Conservation (phyloP, 30 jellyfish, hydroid and myxozoan species). For the Pelagia noctiluca region DNA sequence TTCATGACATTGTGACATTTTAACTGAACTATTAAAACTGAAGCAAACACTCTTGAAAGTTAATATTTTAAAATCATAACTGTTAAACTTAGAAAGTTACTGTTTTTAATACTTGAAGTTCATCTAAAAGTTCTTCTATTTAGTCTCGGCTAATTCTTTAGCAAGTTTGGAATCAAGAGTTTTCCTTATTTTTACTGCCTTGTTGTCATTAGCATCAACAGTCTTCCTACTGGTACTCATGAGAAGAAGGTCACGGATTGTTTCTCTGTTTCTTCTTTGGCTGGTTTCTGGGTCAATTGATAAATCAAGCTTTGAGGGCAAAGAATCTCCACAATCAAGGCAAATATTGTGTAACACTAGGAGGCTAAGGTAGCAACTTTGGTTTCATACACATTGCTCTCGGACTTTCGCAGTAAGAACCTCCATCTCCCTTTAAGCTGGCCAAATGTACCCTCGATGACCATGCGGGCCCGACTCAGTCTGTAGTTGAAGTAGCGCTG, state of each 20-base stretch:
- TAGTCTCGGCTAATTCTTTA: conserved; percentile 28
- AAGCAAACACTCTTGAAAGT: conserved; percentile 28
- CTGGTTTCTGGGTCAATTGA: conserved; percentile 49
- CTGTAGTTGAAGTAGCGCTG: conserved; percentile 83
- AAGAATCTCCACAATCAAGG: conserved; percentile 50
- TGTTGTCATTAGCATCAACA: conserved; percentile 43
- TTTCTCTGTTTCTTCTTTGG: conserved; percentile 30
- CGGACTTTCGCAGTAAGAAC: conserved; percentile 57
- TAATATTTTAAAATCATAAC: conserved; percentile 27
- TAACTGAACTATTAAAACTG: neutral
- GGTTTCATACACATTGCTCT: conserved; percentile 45
- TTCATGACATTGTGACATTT: conserved; percentile 36
- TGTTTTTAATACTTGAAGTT: conserved; percentile 11
- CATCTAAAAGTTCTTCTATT: conserved; percentile 11
- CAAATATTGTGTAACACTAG: conserved; percentile 72
- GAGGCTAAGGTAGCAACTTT: conserved; percentile 57
- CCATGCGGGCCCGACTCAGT: conserved; percentile 88
- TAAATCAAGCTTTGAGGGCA: conserved; percentile 53
- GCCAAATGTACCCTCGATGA: conserved; percentile 81
- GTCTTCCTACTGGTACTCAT: conserved; percentile 39
- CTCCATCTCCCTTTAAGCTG: conserved; percentile 81
- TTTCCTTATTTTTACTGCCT: conserved; percentile 24
- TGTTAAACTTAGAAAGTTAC: conserved; percentile 20
- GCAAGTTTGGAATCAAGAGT: conserved; percentile 42
- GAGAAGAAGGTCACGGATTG: conserved; percentile 48